These are phyloP conservation scores for Heliconius sara DNA, from an alignment of 2,888 invertebrate genomes.

Conservation along the genomic window DNA sequence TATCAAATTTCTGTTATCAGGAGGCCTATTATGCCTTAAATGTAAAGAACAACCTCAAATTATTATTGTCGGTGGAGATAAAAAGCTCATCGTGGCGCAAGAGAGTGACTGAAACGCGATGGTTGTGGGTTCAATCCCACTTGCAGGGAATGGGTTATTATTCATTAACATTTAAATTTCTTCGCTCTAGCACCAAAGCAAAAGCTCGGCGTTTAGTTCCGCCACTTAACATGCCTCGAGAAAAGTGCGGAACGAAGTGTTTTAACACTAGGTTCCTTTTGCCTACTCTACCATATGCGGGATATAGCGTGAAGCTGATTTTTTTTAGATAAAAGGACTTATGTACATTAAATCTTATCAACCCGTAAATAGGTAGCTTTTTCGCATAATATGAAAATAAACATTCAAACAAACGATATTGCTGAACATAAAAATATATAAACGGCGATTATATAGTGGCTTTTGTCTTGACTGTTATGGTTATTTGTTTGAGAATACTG, in stretches of 20 bases:
- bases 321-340: conserved; percentile 8
- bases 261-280: too few species aligned
- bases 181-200: too few species aligned
- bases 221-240: too few species aligned
- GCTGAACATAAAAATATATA: conserved; percentile 23
- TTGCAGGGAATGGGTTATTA: too few species aligned
- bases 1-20: conserved; percentile 12
- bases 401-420: conserved; percentile 35
- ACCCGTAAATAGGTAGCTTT: conserved; percentile 19
- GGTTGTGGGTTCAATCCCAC: too few species aligned
- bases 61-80: conserved; percentile 14
- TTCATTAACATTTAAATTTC: too few species aligned
- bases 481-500: neutral
- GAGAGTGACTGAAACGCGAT: too few species aligned
- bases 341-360: conserved; percentile 32
- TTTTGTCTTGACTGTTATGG: conserved; percentile 8
- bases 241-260: too few species aligned
- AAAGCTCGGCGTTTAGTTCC: too few species aligned
- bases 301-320: too few species aligned
- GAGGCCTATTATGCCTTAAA: neutral
- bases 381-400: conserved; percentile 36
- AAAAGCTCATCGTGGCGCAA: neutral
- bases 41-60: neutral
- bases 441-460: neutral
- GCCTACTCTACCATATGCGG: too few species aligned